phyloP scores from a whole-genome alignment of 2,797 vertebrate genomes.

The Enteromius afrohamiltoni region DNA sequence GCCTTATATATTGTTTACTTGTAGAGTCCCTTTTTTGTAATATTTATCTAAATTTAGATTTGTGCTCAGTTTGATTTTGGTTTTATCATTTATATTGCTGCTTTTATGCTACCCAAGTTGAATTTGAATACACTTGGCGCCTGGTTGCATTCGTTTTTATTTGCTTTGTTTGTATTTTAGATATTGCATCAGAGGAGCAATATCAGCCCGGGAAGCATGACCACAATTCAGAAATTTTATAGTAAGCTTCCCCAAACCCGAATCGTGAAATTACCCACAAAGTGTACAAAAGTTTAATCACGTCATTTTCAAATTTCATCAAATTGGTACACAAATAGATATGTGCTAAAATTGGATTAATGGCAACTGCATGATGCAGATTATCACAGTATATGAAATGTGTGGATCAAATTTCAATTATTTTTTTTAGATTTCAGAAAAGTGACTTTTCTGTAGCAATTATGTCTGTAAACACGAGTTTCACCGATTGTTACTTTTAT shows the following conservation, averaged over 20 bases:
- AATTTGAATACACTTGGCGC: slow-evolving; percentile 62
- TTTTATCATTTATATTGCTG: slow-evolving; percentile 67
- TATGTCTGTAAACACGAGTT: slow-evolving; percentile 12
- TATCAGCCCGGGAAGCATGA: slow-evolving; percentile 35
- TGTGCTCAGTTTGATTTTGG: slow-evolving; percentile 71
- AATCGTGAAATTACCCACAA: slow-evolving; percentile 7
- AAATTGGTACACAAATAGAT: not conserved
- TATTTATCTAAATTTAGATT: slow-evolving; percentile 57
- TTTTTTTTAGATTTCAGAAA: not conserved
- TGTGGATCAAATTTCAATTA: slow-evolving; percentile 8
- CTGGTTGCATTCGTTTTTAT: slow-evolving; percentile 34
- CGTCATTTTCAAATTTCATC: slow-evolving; percentile 22
- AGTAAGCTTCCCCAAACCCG: not conserved
- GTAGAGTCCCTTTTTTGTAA: slow-evolving; percentile 56
- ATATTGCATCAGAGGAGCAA: not conserved
- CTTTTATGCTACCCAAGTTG: slow-evolving; percentile 67
- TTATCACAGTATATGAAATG: slow-evolving; percentile 12
- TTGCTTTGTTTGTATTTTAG: slow-evolving; percentile 50
- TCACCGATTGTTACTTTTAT: slow-evolving; percentile 24
- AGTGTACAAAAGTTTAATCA: slow-evolving; percentile 26
- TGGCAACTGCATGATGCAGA: not conserved
- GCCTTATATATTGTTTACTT: slow-evolving; percentile 55
- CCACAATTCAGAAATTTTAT: not conserved
- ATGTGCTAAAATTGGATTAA: not conserved
- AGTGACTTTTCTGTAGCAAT: not conserved